Conservation (phyloP, 1,140 invertebrate genomes). For the Helicorthomorpha holstii region DNA sequence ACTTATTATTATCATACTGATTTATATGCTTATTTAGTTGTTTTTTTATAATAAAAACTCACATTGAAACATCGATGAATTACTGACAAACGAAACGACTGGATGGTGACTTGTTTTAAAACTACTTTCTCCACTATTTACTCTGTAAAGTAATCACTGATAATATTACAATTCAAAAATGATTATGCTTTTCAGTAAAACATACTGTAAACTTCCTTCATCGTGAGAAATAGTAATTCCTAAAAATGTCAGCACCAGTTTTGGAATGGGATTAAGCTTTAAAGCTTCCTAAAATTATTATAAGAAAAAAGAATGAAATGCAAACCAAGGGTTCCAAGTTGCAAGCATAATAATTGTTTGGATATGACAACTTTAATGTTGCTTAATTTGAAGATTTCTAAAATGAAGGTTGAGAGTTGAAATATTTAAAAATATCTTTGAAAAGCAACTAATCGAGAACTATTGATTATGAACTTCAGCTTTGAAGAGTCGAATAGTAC, state of each 20-base stretch:
- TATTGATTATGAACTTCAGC: no score
- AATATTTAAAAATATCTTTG: no score
- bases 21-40: neutral
- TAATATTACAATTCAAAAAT: neutral
- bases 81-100: neutral
- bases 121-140: neutral
- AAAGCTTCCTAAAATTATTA: neutral
- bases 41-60: neutral
- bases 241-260: neutral
- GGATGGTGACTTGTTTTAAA: neutral
- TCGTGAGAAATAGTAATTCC: neutral
- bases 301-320: no score
- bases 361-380: neutral
- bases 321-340: no score
- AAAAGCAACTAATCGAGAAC: neutral
- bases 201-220: neutral
- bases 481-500: slow-evolving; percentile 15
- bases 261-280: neutral
- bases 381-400: neutral
- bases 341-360: no score
- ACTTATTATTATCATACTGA: neutral
- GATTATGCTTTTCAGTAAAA: neutral
- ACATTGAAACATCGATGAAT: neutral
- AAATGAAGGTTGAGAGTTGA: no score
- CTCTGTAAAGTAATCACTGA: neutral